Evolutionary conservation across 2,888 invertebrate genomes (phyloP).

Genomic region (Nipponacmea schrenckii): DNA sequence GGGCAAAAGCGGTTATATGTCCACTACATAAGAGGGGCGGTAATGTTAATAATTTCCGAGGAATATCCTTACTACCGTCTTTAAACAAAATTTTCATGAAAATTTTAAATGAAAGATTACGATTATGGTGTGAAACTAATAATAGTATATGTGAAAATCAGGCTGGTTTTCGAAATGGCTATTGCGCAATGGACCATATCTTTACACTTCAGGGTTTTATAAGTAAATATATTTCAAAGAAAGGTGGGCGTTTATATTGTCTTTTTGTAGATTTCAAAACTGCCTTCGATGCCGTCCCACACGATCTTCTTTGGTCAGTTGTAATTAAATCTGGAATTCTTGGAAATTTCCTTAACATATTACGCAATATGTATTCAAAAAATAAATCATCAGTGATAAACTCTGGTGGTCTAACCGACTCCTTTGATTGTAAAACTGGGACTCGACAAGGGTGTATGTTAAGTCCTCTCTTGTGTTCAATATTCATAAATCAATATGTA

Average conservation of each 20-base stretch:
- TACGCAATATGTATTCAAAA: conserved; percentile 8
- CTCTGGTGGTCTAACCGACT: neutral
- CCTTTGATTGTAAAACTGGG: neutral
- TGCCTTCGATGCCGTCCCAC: neutral
- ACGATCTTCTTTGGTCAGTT: neutral
- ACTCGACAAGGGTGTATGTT: conserved; percentile 14
- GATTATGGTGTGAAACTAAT: neutral
- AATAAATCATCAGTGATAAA: conserved; percentile 6
- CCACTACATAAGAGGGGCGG: neutral
- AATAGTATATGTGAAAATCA: neutral
- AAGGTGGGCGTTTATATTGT: too few relatives aligned
- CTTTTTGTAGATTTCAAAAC: too few relatives aligned
- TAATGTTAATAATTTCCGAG: neutral
- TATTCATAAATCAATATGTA: conserved; percentile 1
- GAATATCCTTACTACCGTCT: neutral
- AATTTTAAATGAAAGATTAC: neutral
- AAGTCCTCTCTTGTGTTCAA: neutral
- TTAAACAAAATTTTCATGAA: neutral
- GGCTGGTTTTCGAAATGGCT: too few relatives aligned
- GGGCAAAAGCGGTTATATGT: neutral
- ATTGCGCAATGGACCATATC: too few relatives aligned
- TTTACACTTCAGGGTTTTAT: too few relatives aligned
- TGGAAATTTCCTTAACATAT: neutral
- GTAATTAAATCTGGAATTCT: neutral
- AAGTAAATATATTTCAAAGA: too few relatives aligned